These are phyloP conservation scores for Ceratina australensis DNA, from an alignment of 1,140 invertebrate species.

Conservation along the genomic window DNA sequence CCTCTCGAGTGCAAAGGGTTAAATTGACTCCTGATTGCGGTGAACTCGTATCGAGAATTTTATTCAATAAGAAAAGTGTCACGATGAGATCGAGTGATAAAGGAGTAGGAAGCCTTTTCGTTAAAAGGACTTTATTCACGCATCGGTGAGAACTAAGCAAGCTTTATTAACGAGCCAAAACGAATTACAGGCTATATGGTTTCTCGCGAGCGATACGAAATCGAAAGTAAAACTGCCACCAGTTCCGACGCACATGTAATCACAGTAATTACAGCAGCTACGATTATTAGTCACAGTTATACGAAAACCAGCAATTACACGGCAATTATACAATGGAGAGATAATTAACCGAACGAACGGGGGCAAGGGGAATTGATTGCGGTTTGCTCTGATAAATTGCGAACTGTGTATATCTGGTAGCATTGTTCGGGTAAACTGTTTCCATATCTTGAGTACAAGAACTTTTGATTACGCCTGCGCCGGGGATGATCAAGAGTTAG, in stretches of 20 bases:
- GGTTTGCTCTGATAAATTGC: slow-evolving; percentile 13
- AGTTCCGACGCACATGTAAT: background rate
- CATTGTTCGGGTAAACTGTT: slow-evolving; percentile 11
- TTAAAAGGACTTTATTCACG: background rate
- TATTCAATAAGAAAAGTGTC: no score
- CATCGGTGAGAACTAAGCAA: slow-evolving; percentile 1
- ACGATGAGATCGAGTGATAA: no score
- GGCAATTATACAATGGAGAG: slow-evolving; percentile 8
- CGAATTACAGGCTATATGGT: background rate
- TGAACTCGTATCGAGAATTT: no score
- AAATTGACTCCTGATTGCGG: no score
- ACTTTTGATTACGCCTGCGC: slow-evolving; percentile 15
- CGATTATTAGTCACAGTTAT: slow-evolving; percentile 4
- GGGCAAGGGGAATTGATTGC: background rate
- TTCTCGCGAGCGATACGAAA: background rate
- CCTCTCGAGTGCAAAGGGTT: no score
- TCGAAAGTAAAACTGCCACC: background rate
- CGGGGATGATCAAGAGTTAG: slow-evolving; percentile 15
- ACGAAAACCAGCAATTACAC: background rate
- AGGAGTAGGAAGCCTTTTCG: no score
- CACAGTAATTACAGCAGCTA: background rate
- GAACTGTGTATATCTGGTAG: slow-evolving; percentile 4
- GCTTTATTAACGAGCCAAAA: background rate
- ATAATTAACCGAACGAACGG: slow-evolving; percentile 11
- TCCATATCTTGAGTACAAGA: slow-evolving; percentile 13